These are phyloP conservation scores for Sebastes cheni DNA, from an alignment of 2,797 vertebrate species.

Conservation along the genomic window DNA sequence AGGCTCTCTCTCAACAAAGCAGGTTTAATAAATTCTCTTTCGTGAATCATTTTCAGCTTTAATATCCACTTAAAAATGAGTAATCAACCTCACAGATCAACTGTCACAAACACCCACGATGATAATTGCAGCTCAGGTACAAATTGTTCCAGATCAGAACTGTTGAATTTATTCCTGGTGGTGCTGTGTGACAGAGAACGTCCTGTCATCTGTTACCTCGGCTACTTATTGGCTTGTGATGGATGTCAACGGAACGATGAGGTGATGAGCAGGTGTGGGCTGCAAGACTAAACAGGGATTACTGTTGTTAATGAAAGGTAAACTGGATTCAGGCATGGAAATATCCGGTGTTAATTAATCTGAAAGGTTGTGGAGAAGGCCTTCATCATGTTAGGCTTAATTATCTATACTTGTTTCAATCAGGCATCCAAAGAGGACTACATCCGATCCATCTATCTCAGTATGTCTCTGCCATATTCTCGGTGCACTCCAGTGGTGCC, in stretches of 20 bases:
- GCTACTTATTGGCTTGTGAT: neutral
- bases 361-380: neutral
- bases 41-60: neutral
- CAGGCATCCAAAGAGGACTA: neutral
- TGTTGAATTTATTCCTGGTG: neutral
- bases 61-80: neutral
- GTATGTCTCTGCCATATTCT: conserved; percentile 74
- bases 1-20: neutral
- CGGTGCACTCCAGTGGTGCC: conserved; percentile 72
- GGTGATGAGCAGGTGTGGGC: conserved; percentile 35
- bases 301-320: neutral
- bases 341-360: neutral
- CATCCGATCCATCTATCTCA: conserved; percentile 64
- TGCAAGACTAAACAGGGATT: neutral
- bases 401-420: neutral
- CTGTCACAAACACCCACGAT: neutral
- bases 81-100: neutral
- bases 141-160: neutral
- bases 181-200: neutral
- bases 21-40: neutral
- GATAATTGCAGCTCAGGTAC: neutral
- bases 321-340: neutral
- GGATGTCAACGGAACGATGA: neutral
- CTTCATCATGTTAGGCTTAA: neutral
- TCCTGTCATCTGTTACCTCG: conserved; percentile 5